Base-by-base conservation (phyloP, 2,888 invertebrate species). In the Nipponacmea schrenckii region DNA sequence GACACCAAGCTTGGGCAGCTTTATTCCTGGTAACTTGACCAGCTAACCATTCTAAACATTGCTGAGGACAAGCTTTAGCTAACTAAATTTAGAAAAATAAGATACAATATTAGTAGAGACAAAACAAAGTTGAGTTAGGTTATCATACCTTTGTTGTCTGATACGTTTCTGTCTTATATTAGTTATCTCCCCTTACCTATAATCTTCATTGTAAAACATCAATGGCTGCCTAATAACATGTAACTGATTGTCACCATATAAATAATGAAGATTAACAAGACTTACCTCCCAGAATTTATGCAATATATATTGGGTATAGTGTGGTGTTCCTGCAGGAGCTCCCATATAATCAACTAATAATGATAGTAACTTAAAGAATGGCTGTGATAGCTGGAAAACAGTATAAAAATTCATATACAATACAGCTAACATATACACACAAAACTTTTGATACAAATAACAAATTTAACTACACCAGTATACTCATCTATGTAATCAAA, bases 311-410 rank as follows among this genome's bases (percentile, higher is more conserved):
- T 96, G 95, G 0, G 96, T 96, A 91, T 96, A 97, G 86, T 95
- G 95, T 0, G 96, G 96, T 88, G 96, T 90, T 0, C 95, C 95
- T 5, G 94, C 93, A 0, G 94, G 92, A 24, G 93, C 93, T 73
- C 94, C 93, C 12, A 89, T 88, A 79, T 90, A 93, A 89, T 97
- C 97, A 63, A 96, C 96, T 77, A 97, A 89, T 83, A 96, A 90
- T 1, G 96, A 95, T 70, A 97, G 91, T 74, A 97, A 90, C 89
- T 96, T 96, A 90, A 97, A 97, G 90, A 96, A 97, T 24, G 96
- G 95, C 77, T 95, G 94, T 85, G 95, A 95, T 76, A 93, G 92
- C 93, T 94, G 90, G 7, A 79, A 76, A 73, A 64, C 63, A 67
- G 62, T 20, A 63, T 87, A 85, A 75, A 44, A 12, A 62, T 8